These are phyloP conservation scores for Pseudomyrmex dendroicus DNA, from an alignment of 1,140 invertebrate species.

Conservation along the genomic window DNA sequence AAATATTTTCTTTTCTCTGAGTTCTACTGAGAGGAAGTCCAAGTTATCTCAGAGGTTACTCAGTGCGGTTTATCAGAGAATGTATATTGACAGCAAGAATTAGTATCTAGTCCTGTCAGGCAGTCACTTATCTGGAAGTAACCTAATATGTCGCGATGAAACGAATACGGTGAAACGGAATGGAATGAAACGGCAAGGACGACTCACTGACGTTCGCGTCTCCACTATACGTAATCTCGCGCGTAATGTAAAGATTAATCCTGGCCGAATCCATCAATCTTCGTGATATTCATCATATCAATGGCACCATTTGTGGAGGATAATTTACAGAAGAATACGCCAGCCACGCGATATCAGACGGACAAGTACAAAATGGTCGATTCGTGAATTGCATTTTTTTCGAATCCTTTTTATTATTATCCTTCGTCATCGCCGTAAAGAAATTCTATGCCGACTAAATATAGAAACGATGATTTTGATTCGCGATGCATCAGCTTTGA, in stretches of 20 bases:
- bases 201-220: slow-evolving; percentile 54
- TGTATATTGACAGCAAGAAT: slow-evolving; percentile 39
- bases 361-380: slow-evolving; percentile 42
- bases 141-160: slow-evolving; percentile 67
- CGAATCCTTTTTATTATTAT: slow-evolving; percentile 1
- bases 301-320: slow-evolving; percentile 51
- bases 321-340: slow-evolving; percentile 56
- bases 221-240: slow-evolving; percentile 27
- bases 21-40: background rate
- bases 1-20: background rate
- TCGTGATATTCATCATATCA: slow-evolving; percentile 41
- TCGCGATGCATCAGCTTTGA: no score
- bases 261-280: slow-evolving; percentile 1
- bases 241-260: slow-evolving; percentile 30
- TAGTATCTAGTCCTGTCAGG: slow-evolving; percentile 31
- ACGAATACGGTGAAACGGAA: slow-evolving; percentile 38
- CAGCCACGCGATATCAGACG: slow-evolving; percentile 17
- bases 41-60: slow-evolving; percentile 6
- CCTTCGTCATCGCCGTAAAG: slow-evolving; percentile 28
- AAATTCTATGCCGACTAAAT: background rate
- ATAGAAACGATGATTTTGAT: slow-evolving; percentile 7
- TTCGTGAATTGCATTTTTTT: slow-evolving; percentile 46
- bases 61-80: slow-evolving; percentile 19
- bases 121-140: slow-evolving; percentile 58
- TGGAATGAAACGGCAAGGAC: slow-evolving; percentile 47